Evolutionary conservation across 1,140 invertebrate species (phyloP), one percentile per base, ranked within the genome.

Genomic region (Galendromus occidentalis): DNA sequence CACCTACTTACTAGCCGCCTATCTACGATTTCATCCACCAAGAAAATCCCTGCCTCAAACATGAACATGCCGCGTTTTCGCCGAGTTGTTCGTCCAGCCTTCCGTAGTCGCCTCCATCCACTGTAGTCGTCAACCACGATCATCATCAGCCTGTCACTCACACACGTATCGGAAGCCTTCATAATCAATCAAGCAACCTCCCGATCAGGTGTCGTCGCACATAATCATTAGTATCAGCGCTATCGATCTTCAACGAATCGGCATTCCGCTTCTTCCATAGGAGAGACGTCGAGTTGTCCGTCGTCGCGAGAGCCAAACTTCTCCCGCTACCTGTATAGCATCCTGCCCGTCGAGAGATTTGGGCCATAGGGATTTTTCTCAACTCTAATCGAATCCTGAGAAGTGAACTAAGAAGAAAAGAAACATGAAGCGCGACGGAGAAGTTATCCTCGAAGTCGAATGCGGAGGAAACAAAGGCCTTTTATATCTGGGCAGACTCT

Each of bases 371-470:
- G 9, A 39, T 6, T 39, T 39, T 39, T 9, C 33, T 6, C 9
- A 39, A 39, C 4, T 39, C n/a, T n/a, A n/a, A n/a, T n/a, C n/a
- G n/a, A 39, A 39, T 6, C 9, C 33, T 4, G 9, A 39, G 33
- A 4, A 39, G 33, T 9, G 4, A 39, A 39, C 9, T 6, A 39
- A 9, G 9, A 39, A 9, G 9, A 39, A 39, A 39, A 9, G 9
- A 39, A 39, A 39, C 33, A 59, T 59, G 51, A 59, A 59, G 22
- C 70, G 74, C 67, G 72, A 76, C 66, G 75, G 74, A 25, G 75
- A 78, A 44, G 69, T 76, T 9, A 71, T 77, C 12, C 64, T 78
- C 25, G 76, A 77, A 68, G 76, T 78, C 2, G 76, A 78, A 65
- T 78, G 77, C 69, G 77, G 77, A 14, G 67, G 72, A 14, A 78